Evolutionary conservation across 1,140 invertebrate species (phyloP), one percentile per base, ranked within the genome.

Genomic region (roundworm (Caenorhabditis elegans)): DNA sequence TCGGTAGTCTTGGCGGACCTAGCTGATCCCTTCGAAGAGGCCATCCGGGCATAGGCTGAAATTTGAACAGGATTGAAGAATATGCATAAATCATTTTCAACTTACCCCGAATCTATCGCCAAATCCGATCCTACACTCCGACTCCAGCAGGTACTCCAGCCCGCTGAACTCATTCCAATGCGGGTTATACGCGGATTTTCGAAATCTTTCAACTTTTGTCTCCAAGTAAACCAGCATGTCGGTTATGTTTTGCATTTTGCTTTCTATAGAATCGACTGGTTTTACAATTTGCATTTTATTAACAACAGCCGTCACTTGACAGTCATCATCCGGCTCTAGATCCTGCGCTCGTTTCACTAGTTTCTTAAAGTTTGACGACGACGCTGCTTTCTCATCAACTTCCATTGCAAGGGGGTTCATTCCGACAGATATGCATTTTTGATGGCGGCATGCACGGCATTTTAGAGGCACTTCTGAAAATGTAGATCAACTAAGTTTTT

Each of bases 1-100:
- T 15, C 39, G 39, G 15, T 43, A 15, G 15, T 43, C 39, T 43
- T 43, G 46, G 3, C 19, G 48, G 47, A 17, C 4, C 4, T 22
- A 47, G 46, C 24, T 53, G 49, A 24, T 53, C 11, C 1, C 4
- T 53, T 53, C 24, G 34, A 4, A 79, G 55, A 1, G 78, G 78
- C 78, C 78, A 79, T 6, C 39, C 24, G 3, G n/a, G n/a, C 78
- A 70, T 79, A 8, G 78, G 78, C 78, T 79, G 55, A 43, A 70
- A 70, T 1, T 28, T 77, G 3, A 3, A 26, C 10, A 13, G n/a
- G 60, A 10, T 28, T 17, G 22, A 31, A 31, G 8, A 26, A 8
- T 8, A 31, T 10, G 6, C 19, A 11, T 11, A 31, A 5, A 70
- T 10, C 17, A 24, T 31, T 5, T 17, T 1, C 2, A 19, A 15